A percentile compares a stretch with the other conserved stretches of the same genome.
Conservation (phyloP, 2,888 invertebrate species). For the Dendrolimus houi region DNA sequence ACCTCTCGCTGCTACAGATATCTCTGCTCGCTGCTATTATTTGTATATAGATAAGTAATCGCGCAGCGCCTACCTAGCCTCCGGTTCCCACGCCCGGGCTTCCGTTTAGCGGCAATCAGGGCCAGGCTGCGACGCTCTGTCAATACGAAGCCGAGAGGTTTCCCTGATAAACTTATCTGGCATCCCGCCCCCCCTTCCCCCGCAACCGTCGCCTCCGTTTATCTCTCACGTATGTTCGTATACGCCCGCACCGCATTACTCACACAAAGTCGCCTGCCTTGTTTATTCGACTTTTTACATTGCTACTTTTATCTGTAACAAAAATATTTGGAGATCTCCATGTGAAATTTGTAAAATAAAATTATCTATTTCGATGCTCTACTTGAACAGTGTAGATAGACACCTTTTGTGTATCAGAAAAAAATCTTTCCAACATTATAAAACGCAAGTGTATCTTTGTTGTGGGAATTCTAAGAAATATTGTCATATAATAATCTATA, state of each 20-base stretch:
- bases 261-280: slow-evolving; percentile 33
- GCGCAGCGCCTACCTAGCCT: slow-evolving; percentile 33
- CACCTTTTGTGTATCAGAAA: no score
- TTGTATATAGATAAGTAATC: no score
- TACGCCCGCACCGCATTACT: slow-evolving; percentile 42
- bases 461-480: no score
- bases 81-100: slow-evolving; percentile 57
- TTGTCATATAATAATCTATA: no score
- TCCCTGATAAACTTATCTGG: slow-evolving; percentile 73
- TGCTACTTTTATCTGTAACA: slow-evolving; percentile 23
- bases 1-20: no score
- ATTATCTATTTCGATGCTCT: no score
- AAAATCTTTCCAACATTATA: no score
- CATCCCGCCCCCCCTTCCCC: slow-evolving; percentile 28
- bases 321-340: slow-evolving; percentile 1
- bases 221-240: slow-evolving; percentile 62
- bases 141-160: slow-evolving; percentile 73
- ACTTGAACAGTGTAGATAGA: no score
- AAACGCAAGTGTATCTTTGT: no score
- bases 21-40: no score
- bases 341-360: no score
- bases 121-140: slow-evolving; percentile 68
- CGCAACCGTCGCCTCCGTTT: slow-evolving; percentile 48
- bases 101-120: slow-evolving; percentile 71
- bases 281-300: slow-evolving; percentile 38